phyloP scores from a whole-genome alignment of 2,888 invertebrate species.

The Ophonus ardosiacus region DNA sequence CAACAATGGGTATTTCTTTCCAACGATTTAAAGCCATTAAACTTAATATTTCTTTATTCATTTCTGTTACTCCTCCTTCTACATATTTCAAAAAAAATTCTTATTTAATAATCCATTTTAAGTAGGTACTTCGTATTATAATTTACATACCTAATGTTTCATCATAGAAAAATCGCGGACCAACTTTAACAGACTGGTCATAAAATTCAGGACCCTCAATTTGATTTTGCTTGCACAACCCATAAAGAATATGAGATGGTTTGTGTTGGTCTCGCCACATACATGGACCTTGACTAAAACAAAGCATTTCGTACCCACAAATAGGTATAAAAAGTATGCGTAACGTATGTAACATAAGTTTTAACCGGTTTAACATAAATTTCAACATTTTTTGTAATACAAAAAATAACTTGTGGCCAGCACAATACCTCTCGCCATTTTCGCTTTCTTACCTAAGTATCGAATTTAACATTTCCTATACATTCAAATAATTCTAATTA shows the following conservation, averaged over 20 bases:
- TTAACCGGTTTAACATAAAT: too few species aligned
- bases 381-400: too few species aligned
- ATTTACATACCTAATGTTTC: not conserved
- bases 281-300: constrained; percentile 81
- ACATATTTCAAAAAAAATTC: constrained; percentile 55
- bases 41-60: constrained; percentile 86
- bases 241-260: constrained; percentile 85
- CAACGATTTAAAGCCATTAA: constrained; percentile 86
- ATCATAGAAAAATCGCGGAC: constrained; percentile 38
- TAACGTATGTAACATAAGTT: too few species aligned
- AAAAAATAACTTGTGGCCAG: too few species aligned
- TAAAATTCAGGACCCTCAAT: constrained; percentile 79
- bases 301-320: constrained; percentile 20
- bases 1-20: constrained; percentile 87
- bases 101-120: not conserved
- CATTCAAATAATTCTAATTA: too few species aligned
- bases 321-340: too few species aligned
- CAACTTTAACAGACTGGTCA: constrained; percentile 78
- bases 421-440: too few species aligned
- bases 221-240: constrained; percentile 84
- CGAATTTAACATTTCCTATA: too few species aligned
- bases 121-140: not conserved
- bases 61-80: constrained; percentile 68
- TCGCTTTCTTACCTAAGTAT: too few species aligned
- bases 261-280: constrained; percentile 87